Evolutionary conservation across 2,888 invertebrate species (phyloP).

Genomic region (Argynnis bischoffii): DNA sequence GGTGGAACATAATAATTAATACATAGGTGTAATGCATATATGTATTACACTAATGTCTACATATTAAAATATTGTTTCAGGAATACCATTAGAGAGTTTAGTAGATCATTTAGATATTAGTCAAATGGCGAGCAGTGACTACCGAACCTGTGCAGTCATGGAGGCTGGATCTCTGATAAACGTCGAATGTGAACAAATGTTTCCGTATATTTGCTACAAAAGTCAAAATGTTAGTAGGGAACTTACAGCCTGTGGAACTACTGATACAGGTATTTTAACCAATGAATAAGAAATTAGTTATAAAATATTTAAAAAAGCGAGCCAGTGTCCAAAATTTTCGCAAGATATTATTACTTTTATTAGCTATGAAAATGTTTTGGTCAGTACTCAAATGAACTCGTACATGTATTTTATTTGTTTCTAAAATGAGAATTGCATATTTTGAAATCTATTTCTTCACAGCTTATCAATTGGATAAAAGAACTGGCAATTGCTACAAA

Average conservation of each 20-base stretch:
- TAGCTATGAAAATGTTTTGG: too few species aligned
- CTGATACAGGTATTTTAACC: conserved; percentile 34
- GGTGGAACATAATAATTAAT: too few species aligned
- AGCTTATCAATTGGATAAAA: conserved; percentile 6
- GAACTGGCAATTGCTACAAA: conserved; percentile 29
- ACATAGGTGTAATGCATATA: too few species aligned
- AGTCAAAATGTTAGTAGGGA: conserved; percentile 18
- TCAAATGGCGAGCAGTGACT: conserved; percentile 32
- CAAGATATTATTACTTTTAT: too few species aligned
- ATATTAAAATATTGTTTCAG: neutral
- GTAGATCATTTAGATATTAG: conserved; percentile 15
- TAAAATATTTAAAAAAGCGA: too few species aligned
- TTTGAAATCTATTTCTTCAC: neutral
- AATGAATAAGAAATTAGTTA: neutral
- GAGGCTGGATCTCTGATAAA: conserved; percentile 33
- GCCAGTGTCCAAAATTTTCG: too few species aligned
- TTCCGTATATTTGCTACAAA: conserved; percentile 41
- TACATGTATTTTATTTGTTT: too few species aligned
- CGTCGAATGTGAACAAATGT: conserved; percentile 37
- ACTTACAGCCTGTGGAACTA: conserved; percentile 39
- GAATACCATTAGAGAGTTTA: neutral
- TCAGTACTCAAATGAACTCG: too few species aligned
- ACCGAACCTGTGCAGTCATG: conserved; percentile 33
- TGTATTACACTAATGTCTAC: too few species aligned
- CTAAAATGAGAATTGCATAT: too few species aligned